A percentile compares a stretch with the other conserved stretches of the same genome.
Evolutionary conservation across 2,888 invertebrate genomes (phyloP).

Genomic region (Rugalucina vietnamica): DNA sequence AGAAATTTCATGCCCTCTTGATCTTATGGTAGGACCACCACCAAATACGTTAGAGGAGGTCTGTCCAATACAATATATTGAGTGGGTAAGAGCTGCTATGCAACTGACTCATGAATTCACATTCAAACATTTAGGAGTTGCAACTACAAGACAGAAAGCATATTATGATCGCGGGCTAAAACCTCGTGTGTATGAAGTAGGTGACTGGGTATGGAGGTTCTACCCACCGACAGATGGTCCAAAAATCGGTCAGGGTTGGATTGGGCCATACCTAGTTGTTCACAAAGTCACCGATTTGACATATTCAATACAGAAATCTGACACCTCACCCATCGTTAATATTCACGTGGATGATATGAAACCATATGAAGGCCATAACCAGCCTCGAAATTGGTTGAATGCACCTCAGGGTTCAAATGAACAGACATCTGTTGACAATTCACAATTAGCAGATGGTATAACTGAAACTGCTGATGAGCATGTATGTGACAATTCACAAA

Average conservation of each 20-base stretch:
- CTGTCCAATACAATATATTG: constrained; percentile 38
- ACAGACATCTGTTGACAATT: too few species aligned
- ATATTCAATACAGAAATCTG: constrained; percentile 38
- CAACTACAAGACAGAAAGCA: constrained; percentile 16
- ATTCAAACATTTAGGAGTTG: not conserved
- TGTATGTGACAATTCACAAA: too few species aligned
- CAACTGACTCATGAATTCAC: constrained; percentile 15
- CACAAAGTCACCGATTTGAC: constrained; percentile 36
- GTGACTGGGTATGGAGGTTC: constrained; percentile 27
- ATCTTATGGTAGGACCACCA: constrained; percentile 48
- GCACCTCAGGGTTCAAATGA: too few species aligned
- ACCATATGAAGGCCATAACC: constrained; percentile 37
- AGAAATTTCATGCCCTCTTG: constrained; percentile 55
- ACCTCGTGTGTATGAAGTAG: not conserved
- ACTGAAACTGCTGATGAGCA: too few species aligned
- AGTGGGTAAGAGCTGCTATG: constrained; percentile 33
- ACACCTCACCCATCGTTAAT: not conserved
- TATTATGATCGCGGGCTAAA: constrained; percentile 25
- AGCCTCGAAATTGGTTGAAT: constrained; percentile 29
- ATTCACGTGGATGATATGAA: constrained; percentile 52
- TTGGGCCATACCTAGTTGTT: constrained; percentile 41
- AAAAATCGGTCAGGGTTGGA: constrained; percentile 52
- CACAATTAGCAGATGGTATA: too few species aligned
- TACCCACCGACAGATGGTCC: constrained; percentile 33
- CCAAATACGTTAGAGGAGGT: not conserved